These are phyloP conservation scores for Sarcophilus harrisii DNA, from an alignment of 2,797 vertebrate species.

Conservation along the genomic window DNA sequence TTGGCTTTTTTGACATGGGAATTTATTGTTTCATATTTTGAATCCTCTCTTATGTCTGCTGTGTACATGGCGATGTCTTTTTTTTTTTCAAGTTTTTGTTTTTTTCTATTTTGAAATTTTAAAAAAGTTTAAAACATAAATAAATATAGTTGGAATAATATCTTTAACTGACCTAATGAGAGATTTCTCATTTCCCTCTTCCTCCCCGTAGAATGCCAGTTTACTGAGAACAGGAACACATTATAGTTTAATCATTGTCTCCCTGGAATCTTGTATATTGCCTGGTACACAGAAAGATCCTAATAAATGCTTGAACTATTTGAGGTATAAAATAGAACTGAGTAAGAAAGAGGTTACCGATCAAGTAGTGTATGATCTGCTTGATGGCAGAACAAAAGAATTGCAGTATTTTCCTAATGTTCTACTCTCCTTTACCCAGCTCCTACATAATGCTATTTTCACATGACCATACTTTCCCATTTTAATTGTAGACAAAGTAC, in stretches of 20 bases:
- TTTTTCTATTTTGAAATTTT: too few relatives aligned
- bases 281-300: background rate
- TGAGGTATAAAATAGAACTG: background rate
- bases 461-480: background rate
- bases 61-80: too few relatives aligned
- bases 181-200: background rate
- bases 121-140: too few relatives aligned
- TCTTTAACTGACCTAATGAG: background rate
- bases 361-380: background rate
- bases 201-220: background rate
- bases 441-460: background rate
- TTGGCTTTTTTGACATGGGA: too few relatives aligned
- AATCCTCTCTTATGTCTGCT: too few relatives aligned
- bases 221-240: background rate
- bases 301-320: background rate
- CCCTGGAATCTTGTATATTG: background rate
- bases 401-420: background rate
- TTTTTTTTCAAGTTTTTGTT: too few relatives aligned
- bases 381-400: background rate
- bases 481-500: background rate
- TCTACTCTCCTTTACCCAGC: background rate
- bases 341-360: background rate
- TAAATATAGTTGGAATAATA: background rate
- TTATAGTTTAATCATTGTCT: background rate
- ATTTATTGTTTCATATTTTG: too few relatives aligned